Evolutionary conservation across 2,888 invertebrate genomes (phyloP), one percentile per base, ranked within the genome.

Genomic region (Hecatera dysodea): DNA sequence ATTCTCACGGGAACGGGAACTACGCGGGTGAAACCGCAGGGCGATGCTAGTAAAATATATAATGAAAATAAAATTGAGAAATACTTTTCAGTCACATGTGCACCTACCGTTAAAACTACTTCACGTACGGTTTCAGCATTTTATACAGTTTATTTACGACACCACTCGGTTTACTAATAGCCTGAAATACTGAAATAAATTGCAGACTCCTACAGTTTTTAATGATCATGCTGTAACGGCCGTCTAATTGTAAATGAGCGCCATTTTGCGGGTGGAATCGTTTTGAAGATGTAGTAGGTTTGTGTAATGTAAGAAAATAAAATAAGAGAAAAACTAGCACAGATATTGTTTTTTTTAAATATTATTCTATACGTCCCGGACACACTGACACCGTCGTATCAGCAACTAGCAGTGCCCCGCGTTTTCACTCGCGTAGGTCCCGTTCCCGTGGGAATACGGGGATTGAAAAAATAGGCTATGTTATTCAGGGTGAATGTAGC

Each of bases 211-310:
- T 65, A 69, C 19, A 50, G 29, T 79, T 78, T 82, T 73, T 83
- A 55, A 81, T 61, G 70, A 68, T 66, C 55, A 52, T 67, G 57
- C 36, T 48, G 33, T 65, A 71, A 82, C 59, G n/a, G 60, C 11
- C 17, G 1, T 50, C 48, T 82, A 76, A 83, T 79, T 74, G 76
- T 57, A 76, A 83, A 83, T 79, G 68, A 72, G 60, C 9, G 39
- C 15, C 33, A 57, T 71, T 59, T 64, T 65, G 55, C 42, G 60
- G 50, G 17, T 1, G 59, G 19, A 44, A 53, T 19, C 2, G 22
- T 55, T 70, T 27, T 42, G n/a, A n/a, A 46, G 11, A 22, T 39
- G 6, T 2, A 4, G 11, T 42, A 1, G 9, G 3, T 39, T 27
- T n/a, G 19, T 39, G 36, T 27, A 24, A 27, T 6, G 12, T 39